Evolutionary conservation across 2,888 invertebrate genomes (phyloP), one percentile per base, ranked within the genome.

Genomic region (Stenotaenia linearis): DNA sequence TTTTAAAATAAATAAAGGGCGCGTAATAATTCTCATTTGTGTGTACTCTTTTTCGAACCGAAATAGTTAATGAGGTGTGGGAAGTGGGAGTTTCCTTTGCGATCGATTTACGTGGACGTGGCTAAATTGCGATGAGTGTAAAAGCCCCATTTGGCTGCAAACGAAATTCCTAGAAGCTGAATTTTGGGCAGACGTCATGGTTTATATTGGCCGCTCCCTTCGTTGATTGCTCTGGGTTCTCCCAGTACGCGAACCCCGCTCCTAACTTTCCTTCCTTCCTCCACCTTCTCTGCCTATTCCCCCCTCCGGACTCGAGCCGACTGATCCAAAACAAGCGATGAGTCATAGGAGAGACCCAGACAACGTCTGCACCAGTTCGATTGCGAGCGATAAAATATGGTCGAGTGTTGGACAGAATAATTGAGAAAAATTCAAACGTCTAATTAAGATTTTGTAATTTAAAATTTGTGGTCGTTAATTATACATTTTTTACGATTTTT

Each of bases 341-440:
- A 56, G 56, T 56, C 56, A 56, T 56, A 10, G 56, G 56, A 56
- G 56, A 56, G 56, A 56, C 56, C 56, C 56, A 56, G 56, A 56
- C 56, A 56, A 18, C 56, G 56, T 56, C 56, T 56, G 56, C 56
- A n/a, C 23, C 23, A 21, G 18, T 23, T 56, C 56, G 23, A 56
- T 56, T 6, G 56, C 21, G 1, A 3, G 10, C 21, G 21, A 56
- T 56, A 56, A 56, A 40, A 40, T 40, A 56, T 56, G 21, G 56
- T 18, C n/a, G 18, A n/a, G 18, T 23, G 56, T 23, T 23, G 23
- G 56, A 6, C 21, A 9, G 56, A 56, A 21, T 18, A 56, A 56
- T 56, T 56, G 56, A 23, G 56, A 9, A 56, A 56, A 21, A 18
- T 40, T n/a, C n/a, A 40, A 40, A 40, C 40, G 15, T 40, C 40